Evolutionary conservation across 1,140 invertebrate species (phyloP).

Genomic region (Lepidotrigona ventralis): DNA sequence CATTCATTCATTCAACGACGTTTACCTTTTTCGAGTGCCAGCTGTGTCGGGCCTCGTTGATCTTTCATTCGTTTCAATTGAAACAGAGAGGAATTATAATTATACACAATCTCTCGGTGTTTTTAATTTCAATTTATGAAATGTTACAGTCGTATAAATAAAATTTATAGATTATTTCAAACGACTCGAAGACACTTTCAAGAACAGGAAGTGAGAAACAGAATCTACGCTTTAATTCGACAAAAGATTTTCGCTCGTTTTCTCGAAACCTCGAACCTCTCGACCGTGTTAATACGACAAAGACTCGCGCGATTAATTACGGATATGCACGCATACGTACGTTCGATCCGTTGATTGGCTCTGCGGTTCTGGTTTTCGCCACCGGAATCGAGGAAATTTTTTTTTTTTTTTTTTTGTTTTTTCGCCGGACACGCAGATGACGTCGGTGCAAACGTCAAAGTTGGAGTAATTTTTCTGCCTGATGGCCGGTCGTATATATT

Average conservation of each 20-base stretch:
- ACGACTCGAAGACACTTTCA: background rate
- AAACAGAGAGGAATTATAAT: too few species aligned
- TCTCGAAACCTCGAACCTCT: too few species aligned
- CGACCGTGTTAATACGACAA: background rate
- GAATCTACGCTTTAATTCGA: background rate
- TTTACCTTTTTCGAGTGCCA: background rate
- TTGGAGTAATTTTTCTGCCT: constrained; percentile 60
- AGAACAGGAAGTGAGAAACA: background rate
- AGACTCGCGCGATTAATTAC: background rate
- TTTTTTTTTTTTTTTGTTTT: background rate
- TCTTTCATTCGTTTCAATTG: background rate
- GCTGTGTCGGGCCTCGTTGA: background rate
- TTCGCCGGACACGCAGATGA: constrained; percentile 23
- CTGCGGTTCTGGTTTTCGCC: background rate
- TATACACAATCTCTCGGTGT: background rate
- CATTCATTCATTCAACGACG: background rate
- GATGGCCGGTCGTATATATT: constrained; percentile 47
- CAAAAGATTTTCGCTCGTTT: too few species aligned
- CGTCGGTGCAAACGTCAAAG: constrained; percentile 53
- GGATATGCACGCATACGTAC: background rate
- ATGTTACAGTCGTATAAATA: background rate
- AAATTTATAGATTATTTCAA: background rate
- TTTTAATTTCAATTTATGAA: background rate
- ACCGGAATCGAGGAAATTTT: constrained; percentile 47
- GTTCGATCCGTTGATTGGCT: background rate